Evolutionary conservation across 2,888 invertebrate genomes (phyloP).

Genomic region (Euclidia mi): DNA sequence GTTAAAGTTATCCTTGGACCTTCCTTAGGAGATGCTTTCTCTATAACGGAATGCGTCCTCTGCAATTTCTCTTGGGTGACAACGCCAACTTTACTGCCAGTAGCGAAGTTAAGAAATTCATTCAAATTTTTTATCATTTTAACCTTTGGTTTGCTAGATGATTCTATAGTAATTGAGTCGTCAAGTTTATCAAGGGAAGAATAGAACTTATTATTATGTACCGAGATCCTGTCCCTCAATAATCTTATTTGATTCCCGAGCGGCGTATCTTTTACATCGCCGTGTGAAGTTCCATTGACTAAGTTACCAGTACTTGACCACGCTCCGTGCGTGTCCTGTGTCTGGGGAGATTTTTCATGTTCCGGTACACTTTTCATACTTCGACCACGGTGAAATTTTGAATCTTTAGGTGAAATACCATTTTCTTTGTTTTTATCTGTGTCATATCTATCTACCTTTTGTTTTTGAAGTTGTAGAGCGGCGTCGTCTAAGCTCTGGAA

Average conservation of each 20-base stretch:
- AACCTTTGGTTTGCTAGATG: constrained; percentile 76
- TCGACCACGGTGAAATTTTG: constrained; percentile 63
- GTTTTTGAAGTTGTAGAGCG: constrained; percentile 74
- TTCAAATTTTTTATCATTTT: constrained; percentile 94
- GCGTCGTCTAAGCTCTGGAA: constrained; percentile 93
- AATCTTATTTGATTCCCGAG: constrained; percentile 82
- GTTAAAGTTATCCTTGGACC: constrained; percentile 79
- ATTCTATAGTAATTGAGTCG: constrained; percentile 72
- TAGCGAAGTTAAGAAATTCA: constrained; percentile 95
- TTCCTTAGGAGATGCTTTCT: constrained; percentile 70
- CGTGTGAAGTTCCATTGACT: constrained; percentile 74
- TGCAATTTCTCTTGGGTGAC: constrained; percentile 72
- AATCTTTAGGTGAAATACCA: constrained; percentile 61
- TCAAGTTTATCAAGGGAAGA: constrained; percentile 91
- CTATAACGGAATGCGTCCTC: constrained; percentile 77
- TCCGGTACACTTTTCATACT: constrained; percentile 83
- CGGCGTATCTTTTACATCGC: constrained; percentile 73
- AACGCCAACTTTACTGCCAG: constrained; percentile 88
- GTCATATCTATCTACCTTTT: constrained; percentile 64
- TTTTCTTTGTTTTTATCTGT: constrained; percentile 65
- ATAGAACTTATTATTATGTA: constrained; percentile 87
- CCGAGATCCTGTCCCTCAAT: constrained; percentile 81
- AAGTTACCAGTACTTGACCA: constrained; percentile 80
- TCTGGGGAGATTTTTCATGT: constrained; percentile 66
- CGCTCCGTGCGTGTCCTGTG: constrained; percentile 55